Base-by-base conservation (phyloP, 2,113 vertebrate species). In the Etheostoma spectabile region DNA sequence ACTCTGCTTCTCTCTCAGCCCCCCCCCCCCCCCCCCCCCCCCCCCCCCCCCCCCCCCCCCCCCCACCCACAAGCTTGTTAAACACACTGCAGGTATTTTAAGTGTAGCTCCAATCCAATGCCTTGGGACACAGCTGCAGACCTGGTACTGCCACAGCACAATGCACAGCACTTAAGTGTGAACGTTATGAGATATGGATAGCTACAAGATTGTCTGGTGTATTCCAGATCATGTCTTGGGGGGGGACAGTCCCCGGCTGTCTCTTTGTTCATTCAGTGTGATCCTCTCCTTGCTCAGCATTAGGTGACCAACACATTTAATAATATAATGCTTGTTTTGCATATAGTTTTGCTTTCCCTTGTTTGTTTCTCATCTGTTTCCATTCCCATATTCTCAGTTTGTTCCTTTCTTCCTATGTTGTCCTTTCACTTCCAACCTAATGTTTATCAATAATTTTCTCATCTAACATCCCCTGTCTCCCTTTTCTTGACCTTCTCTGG, bases 1-100 rank as follows among this genome's bases (percentile, higher is more conserved):
- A 55, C 79, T 65, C 55, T 79, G 74, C 64, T 63, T 64, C 66
- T 66, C 71, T 77, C 70, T 69, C 64, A 0, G 65, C 74, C 68
- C 74, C 76, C 83, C 74, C 57, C 80, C 59, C n/a, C n/a, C 74
- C 68, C 74, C 76, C 83, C 74, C 57, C 80, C 59, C 74, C 68
- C 74, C 76, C 83, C 74, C 57, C 80, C 59, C 74, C 68, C 74
- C 76, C 83, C 74, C 57, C 80, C 59, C 74, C 68, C 74, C 76
- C 83, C 74, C 57, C 80, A n/a, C n/a, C n/a, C n/a, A n/a, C 59
- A 10, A 4, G n/a, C 85, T 70, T 74, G 82, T 81, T 88, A 74
- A 82, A 90, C 89, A 85, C 78, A 77, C 82, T 74, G 82, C 91
- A 91, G 86, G 90, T 89, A 91, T 84, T 90, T 89, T 70, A 77